These are phyloP conservation scores for Galemys pyrenaicus DNA, from an alignment of 2,113 vertebrate species.

Conservation along the genomic window DNA sequence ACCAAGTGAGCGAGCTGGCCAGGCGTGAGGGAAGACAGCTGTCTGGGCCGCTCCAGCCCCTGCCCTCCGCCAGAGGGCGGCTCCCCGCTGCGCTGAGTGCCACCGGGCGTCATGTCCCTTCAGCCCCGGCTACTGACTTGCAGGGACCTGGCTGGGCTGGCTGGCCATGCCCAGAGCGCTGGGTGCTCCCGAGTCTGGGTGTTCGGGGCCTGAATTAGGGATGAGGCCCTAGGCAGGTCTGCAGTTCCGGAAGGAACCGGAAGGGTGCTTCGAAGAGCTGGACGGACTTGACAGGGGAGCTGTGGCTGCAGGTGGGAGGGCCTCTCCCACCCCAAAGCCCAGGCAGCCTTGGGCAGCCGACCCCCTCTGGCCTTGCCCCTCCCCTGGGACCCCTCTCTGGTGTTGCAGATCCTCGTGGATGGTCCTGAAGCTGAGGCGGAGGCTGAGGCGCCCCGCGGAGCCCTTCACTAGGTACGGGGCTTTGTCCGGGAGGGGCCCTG, in stretches of 20 bases:
- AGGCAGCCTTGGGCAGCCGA: neutral
- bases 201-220: neutral
- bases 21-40: neutral
- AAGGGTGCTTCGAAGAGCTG: rapidly evolving
- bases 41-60: neutral
- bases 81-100: no score
- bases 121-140: no score
- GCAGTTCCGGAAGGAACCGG: neutral
- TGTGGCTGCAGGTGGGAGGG: neutral
- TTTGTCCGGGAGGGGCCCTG: neutral
- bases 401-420: conserved; percentile 82
- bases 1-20: no score
- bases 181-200: rapidly evolving
- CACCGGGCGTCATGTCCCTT: no score
- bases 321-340: neutral
- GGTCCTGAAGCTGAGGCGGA: conserved; percentile 75
- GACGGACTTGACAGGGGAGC: rapidly evolving
- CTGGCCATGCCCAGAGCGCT: neutral
- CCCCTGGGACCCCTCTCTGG: neutral
- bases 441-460: conserved; percentile 21
- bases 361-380: neutral
- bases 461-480: neutral
- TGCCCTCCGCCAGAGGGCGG: neutral
- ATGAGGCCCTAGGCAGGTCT: neutral
- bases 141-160: neutral